Conservation (phyloP, 37 sponge, comb jelly and placozoan species). For the Cliona cf. orientalis region DNA sequence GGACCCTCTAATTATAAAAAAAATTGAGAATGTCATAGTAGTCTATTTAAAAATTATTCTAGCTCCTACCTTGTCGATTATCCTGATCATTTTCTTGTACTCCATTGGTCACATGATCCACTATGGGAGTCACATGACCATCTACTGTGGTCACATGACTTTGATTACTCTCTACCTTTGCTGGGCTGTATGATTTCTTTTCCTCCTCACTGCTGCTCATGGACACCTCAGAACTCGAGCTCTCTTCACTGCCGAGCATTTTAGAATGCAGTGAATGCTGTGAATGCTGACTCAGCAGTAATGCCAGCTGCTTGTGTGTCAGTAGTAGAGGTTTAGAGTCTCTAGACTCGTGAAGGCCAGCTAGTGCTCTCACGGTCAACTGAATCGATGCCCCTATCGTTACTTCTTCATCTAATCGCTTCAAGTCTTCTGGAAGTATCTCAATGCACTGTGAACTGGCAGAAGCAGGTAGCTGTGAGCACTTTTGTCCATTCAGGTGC, state of each 20-base stretch:
- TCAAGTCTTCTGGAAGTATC: not conserved
- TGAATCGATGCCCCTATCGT: not conserved
- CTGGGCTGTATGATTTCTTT: slow-evolving; percentile 1
- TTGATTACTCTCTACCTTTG: not conserved
- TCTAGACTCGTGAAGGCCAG: slow-evolving; percentile 4
- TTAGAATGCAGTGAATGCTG: too few species aligned
- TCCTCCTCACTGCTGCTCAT: slow-evolving; percentile 26
- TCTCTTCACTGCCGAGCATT: not conserved
- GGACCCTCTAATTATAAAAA: too few species aligned
- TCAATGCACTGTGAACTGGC: not conserved
- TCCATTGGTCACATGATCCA: not conserved
- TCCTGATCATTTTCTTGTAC: not conserved
- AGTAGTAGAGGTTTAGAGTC: slow-evolving; percentile 18
- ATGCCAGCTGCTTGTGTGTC: slow-evolving; percentile 4
- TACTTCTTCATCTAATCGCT: not conserved
- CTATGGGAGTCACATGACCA: slow-evolving; percentile 27
- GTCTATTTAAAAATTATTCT: too few species aligned
- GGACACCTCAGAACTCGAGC: not conserved
- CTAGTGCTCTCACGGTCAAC: slow-evolving; percentile 18
- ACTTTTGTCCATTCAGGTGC: slow-evolving; percentile 4
- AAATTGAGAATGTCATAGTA: too few species aligned
- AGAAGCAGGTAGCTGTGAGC: slow-evolving; percentile 2
- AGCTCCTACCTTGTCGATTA: not conserved
- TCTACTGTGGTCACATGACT: slow-evolving; percentile 11
- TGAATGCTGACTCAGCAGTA: too few species aligned